Evolutionary conservation across 2,888 invertebrate genomes (phyloP).

Genomic region (Cosmia trapezina): DNA sequence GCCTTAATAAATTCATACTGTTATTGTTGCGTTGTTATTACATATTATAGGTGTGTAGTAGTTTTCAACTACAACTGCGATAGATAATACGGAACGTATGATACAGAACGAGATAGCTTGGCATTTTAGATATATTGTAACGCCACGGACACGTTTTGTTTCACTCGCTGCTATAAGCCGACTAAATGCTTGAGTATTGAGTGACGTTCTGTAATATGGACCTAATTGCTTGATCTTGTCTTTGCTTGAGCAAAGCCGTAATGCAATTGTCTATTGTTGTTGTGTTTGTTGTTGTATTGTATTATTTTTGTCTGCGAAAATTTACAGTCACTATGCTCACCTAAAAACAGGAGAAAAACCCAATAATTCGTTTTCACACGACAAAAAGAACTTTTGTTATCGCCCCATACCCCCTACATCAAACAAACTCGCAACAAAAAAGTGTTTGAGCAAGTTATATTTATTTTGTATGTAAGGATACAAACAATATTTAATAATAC

Average conservation of each 20-base stretch:
- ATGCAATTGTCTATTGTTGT: neutral
- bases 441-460: conserved; percentile 33
- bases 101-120: no score
- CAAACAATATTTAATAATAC: conserved; percentile 26
- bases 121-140: no score
- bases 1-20: no score
- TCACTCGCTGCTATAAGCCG: no score
- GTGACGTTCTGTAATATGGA: no score
- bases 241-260: neutral
- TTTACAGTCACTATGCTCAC: neutral
- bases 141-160: no score
- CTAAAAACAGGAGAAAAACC: neutral
- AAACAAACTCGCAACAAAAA: conserved; percentile 24
- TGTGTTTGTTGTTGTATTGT: no score
- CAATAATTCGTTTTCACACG: conserved; percentile 12
- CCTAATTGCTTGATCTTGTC: neutral
- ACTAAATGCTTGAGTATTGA: no score
- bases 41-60: no score
- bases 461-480: conserved; percentile 15
- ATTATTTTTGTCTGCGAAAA: neutral
- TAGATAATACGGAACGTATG: no score
- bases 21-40: no score
- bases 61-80: no score
- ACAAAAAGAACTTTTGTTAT: conserved; percentile 9
- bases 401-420: neutral